A percentile compares a stretch with the other conserved stretches of the same genome.
These are phyloP conservation scores for Tiliacea aurago DNA, from an alignment of 2,888 invertebrate species.

Conservation along the genomic window DNA sequence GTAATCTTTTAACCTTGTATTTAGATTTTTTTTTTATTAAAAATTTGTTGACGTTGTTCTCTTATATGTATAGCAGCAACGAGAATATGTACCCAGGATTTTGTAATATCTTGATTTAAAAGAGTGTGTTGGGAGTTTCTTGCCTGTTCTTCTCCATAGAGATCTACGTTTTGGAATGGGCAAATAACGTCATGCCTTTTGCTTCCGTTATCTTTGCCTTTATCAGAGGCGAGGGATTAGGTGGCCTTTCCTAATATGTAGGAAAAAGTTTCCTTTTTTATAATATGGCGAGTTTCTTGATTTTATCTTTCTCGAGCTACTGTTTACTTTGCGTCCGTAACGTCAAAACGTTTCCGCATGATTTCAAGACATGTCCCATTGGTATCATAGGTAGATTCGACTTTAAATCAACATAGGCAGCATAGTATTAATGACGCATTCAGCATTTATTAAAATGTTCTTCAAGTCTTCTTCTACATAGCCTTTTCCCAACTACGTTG, in stretches of 20 bases:
- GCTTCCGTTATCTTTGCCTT: neutral
- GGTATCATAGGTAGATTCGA: neutral
- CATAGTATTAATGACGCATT: neutral
- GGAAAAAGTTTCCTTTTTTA: neutral
- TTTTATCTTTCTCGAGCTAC: neutral
- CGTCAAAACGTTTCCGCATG: neutral
- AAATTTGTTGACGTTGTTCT: too few relatives aligned
- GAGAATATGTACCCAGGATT: too few relatives aligned
- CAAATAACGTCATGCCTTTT: neutral
- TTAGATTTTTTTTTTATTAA: too few relatives aligned
- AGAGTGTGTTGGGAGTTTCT: too few relatives aligned
- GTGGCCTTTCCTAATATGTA: neutral
- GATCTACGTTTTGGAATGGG: too few relatives aligned
- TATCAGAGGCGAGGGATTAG: neutral
- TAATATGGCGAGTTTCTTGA: constrained; percentile 7
- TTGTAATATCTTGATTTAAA: too few relatives aligned
- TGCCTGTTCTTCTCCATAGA: too few relatives aligned
- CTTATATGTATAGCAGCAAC: too few relatives aligned
- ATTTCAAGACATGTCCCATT: neutral
- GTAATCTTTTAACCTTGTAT: too few relatives aligned
- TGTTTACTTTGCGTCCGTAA: constrained; percentile 15
- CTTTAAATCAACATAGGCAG: neutral
- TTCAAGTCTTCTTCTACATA: neutral
- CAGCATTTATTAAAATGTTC: neutral
- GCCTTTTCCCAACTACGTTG: too few relatives aligned